Percentiles rank a stretch among this genome's conserved stretches.
phyloP scores from a whole-genome alignment of 2,888 invertebrate species.

The Apodemia duryi region DNA sequence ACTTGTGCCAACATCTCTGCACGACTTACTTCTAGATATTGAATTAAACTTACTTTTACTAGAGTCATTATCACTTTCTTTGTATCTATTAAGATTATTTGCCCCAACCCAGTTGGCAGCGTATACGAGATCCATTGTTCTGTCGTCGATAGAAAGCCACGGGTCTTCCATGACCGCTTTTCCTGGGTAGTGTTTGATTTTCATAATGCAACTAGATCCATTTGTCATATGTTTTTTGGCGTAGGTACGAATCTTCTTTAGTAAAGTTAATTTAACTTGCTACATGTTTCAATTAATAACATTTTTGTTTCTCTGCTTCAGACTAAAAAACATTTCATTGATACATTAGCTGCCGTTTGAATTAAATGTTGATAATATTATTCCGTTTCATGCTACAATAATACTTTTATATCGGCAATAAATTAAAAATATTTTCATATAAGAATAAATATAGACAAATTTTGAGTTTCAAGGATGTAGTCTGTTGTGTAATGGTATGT shows the following conservation, averaged over 20 bases:
- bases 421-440: neutral
- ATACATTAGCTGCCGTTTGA: neutral
- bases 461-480: too few species aligned
- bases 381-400: constrained; percentile 2
- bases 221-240: constrained; percentile 27
- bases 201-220: constrained; percentile 77
- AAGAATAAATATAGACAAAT: too few species aligned
- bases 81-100: constrained; percentile 71
- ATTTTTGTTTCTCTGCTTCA: neutral
- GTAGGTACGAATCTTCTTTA: constrained; percentile 29
- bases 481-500: too few species aligned
- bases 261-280: neutral
- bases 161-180: constrained; percentile 89
- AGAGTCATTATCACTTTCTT: constrained; percentile 52
- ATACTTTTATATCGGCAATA: neutral
- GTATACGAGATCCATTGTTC: constrained; percentile 87
- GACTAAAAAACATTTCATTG: neutral
- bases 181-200: constrained; percentile 91
- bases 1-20: constrained; percentile 63
- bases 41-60: constrained; percentile 63
- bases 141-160: constrained; percentile 82
- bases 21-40: constrained; percentile 73
- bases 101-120: constrained; percentile 92
- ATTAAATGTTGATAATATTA: neutral
- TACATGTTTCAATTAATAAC: neutral